These are phyloP conservation scores for Paraescarpia echinospica DNA, from an alignment of 1,140 invertebrate genomes.

Conservation along the genomic window DNA sequence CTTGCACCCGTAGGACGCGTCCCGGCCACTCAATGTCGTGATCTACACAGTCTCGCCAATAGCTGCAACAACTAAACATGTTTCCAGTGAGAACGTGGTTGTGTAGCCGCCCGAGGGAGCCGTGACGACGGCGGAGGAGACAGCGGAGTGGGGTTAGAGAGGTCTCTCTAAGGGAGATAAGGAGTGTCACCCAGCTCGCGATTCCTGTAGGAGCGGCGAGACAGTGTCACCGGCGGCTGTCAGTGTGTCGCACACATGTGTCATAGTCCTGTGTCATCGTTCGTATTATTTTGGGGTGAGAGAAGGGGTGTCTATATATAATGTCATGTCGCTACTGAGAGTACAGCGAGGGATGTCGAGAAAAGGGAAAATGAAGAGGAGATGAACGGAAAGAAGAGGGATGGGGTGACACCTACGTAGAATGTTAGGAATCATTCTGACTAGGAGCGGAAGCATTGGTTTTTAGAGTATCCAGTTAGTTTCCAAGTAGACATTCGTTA, in stretches of 20 bases:
- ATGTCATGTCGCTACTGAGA: not conserved
- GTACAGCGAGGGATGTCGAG: not conserved
- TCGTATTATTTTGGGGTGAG: no score
- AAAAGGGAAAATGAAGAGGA: not conserved
- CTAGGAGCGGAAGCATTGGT: not conserved
- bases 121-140: not conserved
- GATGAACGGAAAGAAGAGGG: not conserved
- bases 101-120: no score
- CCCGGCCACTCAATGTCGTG: not conserved
- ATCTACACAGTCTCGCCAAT: not conserved
- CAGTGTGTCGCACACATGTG: not conserved
- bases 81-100: constrained; percentile 4
- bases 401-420: not conserved
- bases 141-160: not conserved
- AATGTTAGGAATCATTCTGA: not conserved
- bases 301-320: no score
- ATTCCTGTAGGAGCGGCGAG: not conserved
- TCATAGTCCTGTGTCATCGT: no score
- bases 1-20: not conserved
- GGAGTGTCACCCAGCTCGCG: not conserved
- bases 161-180: not conserved
- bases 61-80: not conserved
- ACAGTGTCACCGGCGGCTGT: not conserved
- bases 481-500: not conserved
- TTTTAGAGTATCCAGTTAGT: not conserved